Percentiles rank a stretch among this genome's conserved stretches.
phyloP scores from a whole-genome alignment of 2,113 vertebrate genomes.

The Campylorhamphus procurvoides region DNA sequence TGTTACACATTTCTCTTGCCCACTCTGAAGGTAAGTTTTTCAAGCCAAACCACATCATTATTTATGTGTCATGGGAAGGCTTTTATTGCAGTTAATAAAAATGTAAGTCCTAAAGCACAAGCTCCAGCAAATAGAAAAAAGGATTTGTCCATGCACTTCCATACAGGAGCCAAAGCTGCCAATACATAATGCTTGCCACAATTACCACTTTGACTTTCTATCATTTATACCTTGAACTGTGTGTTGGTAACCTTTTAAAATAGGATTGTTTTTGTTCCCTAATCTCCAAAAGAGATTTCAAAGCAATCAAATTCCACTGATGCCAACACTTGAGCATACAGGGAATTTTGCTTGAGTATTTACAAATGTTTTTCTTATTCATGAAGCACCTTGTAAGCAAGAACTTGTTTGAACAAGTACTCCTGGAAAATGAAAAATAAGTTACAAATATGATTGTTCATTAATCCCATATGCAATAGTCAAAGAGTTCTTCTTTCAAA shows the following conservation, averaged over 20 bases:
- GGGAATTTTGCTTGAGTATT: not conserved
- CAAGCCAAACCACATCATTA: not conserved
- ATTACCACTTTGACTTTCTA: not conserved
- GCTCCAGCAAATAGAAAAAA: not conserved
- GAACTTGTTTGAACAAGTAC: constrained; percentile 11
- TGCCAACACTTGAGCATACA: not conserved
- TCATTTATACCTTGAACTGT: not conserved
- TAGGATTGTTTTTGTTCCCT: constrained; percentile 11
- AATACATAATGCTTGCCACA: not conserved
- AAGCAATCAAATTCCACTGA: not conserved
- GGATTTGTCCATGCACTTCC: not conserved
- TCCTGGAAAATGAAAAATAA: constrained; percentile 14
- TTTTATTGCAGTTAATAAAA: not conserved
- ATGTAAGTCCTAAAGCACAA: not conserved
- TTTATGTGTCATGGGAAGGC: not conserved
- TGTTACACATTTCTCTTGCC: not conserved
- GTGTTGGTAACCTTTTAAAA: not conserved
- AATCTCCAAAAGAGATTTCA: not conserved
- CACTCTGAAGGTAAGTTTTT: not conserved
- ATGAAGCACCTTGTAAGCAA: not conserved
- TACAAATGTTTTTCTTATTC: constrained; percentile 29
- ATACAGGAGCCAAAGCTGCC: not conserved
- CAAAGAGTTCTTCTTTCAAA: constrained; percentile 7
- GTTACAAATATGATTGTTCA: constrained; percentile 15
- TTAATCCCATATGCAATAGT: constrained; percentile 15